Evolutionary conservation across 2,113 vertebrate genomes (phyloP).

Genomic region (Hippocampus mohnikei): DNA sequence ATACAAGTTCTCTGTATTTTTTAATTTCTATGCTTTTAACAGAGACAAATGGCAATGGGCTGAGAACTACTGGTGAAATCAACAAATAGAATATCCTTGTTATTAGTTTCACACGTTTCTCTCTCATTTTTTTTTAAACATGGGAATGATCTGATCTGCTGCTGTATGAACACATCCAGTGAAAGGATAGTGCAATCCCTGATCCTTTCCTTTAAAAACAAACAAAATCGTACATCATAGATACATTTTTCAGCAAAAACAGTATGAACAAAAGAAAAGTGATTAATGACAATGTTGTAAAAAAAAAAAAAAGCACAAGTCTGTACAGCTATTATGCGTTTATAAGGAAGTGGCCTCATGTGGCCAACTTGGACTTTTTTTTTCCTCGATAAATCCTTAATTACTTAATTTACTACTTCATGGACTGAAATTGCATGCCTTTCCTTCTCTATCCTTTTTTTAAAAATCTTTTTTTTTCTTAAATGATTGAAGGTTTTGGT

Average conservation of each 20-base stretch:
- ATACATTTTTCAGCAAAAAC: conserved; percentile 52
- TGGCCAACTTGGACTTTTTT: conserved; percentile 8
- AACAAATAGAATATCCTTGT: conserved; percentile 55
- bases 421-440: not conserved
- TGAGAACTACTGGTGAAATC: conserved; percentile 47
- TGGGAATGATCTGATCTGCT: conserved; percentile 47
- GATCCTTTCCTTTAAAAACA: conserved; percentile 49
- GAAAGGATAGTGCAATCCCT: conserved; percentile 72
- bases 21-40: conserved; percentile 71
- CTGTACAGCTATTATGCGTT: conserved; percentile 51
- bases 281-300: conserved; percentile 30
- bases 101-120: conserved; percentile 25
- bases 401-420: not conserved
- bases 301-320: conserved; percentile 37
- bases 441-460: not conserved
- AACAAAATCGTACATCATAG: conserved; percentile 54
- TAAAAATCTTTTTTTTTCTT: no score
- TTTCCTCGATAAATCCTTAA: not conserved
- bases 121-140: conserved; percentile 16
- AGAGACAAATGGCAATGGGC: conserved; percentile 61
- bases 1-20: conserved; percentile 64
- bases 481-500: not conserved
- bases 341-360: conserved; percentile 18
- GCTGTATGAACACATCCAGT: conserved; percentile 38
- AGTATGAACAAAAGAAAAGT: conserved; percentile 8